These are phyloP conservation scores for Crotalus tigris DNA, from an alignment of 2,113 vertebrate genomes.

Conservation along the genomic window DNA sequence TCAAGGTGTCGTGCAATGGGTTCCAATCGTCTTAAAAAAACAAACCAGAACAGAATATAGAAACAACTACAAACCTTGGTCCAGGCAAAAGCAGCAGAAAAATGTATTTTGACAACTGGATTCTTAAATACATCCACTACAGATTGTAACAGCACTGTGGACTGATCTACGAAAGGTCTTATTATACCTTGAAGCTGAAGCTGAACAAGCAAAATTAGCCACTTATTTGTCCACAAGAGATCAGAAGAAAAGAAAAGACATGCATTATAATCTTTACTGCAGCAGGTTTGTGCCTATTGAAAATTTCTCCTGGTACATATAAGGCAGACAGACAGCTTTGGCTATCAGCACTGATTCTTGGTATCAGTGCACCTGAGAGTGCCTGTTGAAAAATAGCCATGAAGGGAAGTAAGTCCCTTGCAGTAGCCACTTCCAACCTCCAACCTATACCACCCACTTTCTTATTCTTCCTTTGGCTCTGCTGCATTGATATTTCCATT, in stretches of 20 bases:
- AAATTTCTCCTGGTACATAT: neutral
- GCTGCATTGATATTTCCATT: neutral
- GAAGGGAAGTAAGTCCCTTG: neutral
- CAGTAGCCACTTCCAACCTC: neutral
- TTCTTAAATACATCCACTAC: neutral
- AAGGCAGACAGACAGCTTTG: neutral
- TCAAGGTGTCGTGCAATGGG: neutral
- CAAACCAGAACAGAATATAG: neutral
- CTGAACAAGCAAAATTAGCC: neutral
- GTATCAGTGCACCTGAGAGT: neutral
- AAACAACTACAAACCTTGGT: neutral
- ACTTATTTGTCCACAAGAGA: neutral
- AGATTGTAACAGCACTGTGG: neutral
- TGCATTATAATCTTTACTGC: neutral
- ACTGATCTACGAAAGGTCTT: neutral
- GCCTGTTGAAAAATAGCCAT: neutral
- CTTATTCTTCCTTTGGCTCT: neutral
- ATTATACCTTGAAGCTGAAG: neutral
- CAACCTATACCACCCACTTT: neutral
- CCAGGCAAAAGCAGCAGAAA: neutral
- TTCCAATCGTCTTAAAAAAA: neutral
- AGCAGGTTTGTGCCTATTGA: neutral
- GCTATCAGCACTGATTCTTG: neutral
- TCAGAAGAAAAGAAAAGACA: neutral
- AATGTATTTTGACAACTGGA: neutral